Conservation (phyloP, 2,888 invertebrate genomes). For the Alviniconcha strummeri region DNA sequence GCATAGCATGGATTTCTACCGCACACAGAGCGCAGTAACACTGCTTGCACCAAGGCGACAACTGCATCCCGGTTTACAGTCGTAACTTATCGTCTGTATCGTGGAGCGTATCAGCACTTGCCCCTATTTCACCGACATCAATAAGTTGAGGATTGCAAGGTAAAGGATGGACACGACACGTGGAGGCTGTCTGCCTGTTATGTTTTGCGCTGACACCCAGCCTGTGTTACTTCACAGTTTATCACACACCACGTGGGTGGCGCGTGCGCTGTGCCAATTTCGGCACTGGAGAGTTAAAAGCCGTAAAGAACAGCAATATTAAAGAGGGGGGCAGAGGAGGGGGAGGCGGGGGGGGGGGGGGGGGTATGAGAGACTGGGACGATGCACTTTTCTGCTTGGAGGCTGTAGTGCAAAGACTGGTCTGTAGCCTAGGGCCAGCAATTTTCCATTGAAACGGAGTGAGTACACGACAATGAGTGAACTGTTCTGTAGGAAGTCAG, state of each 20-base stretch:
- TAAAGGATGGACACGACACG: conserved; percentile 5
- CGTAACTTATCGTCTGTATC: neutral
- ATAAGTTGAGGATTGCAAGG: too few species aligned
- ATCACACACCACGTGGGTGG: conserved; percentile 19
- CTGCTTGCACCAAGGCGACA: too few species aligned
- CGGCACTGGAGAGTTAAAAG: neutral
- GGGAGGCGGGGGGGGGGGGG: neutral
- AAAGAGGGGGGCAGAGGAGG: neutral
- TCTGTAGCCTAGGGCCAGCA: too few species aligned
- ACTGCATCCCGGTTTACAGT: too few species aligned
- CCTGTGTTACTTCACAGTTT: conserved; percentile 12
- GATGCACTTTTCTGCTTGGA: too few species aligned
- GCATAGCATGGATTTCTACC: too few species aligned
- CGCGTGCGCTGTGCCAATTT: conserved; percentile 9
- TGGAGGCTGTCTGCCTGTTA: conserved; percentile 15
- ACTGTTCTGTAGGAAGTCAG: too few species aligned
- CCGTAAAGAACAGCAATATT: neutral
- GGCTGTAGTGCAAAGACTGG: too few species aligned
- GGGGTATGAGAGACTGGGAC: too few species aligned
- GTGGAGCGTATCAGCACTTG: conserved; percentile 3
- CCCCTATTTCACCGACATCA: neutral
- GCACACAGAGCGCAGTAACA: too few species aligned
- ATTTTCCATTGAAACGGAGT: too few species aligned
- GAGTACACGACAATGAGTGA: too few species aligned
- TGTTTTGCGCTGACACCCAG: conserved; percentile 6